A percentile compares a stretch with the other conserved stretches of the same genome.
Conservation (phyloP, 2,888 invertebrate species). For the Sycophila texana region DNA sequence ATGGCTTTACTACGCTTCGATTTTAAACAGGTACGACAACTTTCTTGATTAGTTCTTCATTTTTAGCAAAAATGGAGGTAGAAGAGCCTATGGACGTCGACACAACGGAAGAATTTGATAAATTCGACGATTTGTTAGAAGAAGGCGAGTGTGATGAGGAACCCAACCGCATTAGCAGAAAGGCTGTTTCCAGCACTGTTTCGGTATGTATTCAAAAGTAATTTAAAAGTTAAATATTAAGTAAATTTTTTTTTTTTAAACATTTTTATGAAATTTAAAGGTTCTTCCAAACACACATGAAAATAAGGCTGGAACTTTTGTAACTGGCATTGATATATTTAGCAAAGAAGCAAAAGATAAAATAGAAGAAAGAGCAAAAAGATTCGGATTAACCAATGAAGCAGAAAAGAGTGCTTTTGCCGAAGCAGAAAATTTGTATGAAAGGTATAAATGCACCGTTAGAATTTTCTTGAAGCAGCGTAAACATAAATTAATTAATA, state of each 20-base stretch:
- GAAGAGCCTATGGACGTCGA: conserved; percentile 77
- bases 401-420: conserved; percentile 28
- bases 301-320: conserved; percentile 74
- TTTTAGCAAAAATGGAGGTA: conserved; percentile 70
- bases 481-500: background rate
- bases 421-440: conserved; percentile 75
- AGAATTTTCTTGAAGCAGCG: conserved; percentile 64
- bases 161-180: conserved; percentile 39
- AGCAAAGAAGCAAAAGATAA: conserved; percentile 77
- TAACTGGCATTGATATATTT: conserved; percentile 77
- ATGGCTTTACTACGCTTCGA: background rate
- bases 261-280: background rate
- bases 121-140: conserved; percentile 61
- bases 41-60: background rate
- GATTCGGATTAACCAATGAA: conserved; percentile 76
- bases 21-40: background rate
- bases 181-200: conserved; percentile 22
- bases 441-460: conserved; percentile 69
- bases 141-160: conserved; percentile 55
- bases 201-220: conserved; percentile 20
- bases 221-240: background rate
- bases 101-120: conserved; percentile 59
- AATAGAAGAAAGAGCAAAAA: conserved; percentile 78
- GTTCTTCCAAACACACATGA: conserved; percentile 60
- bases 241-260: background rate